Evolutionary conservation across 2,113 vertebrate species (phyloP), one percentile per base, ranked within the genome.

Genomic region (Chitala chitala): DNA sequence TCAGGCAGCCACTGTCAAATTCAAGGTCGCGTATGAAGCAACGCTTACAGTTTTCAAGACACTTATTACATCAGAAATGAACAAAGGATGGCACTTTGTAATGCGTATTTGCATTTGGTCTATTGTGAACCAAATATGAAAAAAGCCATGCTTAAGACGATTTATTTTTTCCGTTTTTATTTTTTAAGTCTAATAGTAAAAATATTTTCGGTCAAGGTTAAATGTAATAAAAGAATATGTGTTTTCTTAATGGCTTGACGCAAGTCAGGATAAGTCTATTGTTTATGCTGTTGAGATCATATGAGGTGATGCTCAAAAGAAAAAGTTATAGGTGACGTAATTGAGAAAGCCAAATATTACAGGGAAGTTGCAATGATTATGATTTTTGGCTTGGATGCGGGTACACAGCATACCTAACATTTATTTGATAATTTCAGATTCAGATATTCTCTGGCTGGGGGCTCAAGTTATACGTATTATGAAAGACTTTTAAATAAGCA

Each of bases 71-170:
- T 63, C 59, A 63, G 59, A 33, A 8, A 31, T 24, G 2, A 31
- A 26, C 3, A 24, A n/a, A n/a, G 22, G 36, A 20, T n/a, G 59
- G 40, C 64, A 22, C 64, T 66, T 66, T 66, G 17, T 66, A 6
- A 46, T 46, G 64, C 22, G 15, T 66, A 31, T 46, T 46, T 26
- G 64, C 31, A 20, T 44, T 66, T 46, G 40, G 42, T 44, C 20
- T 40, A 4, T 44, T 66, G 13, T 66, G 17, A 66, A 15, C 64
- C 64, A 66, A 66, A 66, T 44, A 66, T 66, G 36, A n/a, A 66
- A 66, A 66, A 66, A 63, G 64, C 64, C 64, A 17, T 44, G 22
- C 40, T 15, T 9, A 66, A 66, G 40, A 66, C 5, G 40, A 44
- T 9, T 46, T 66, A n/a, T 24, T 10, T 7, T 15, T 15, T 48